Evolutionary conservation across 2,888 invertebrate species (phyloP).

Genomic region (Acheta domesticus): DNA sequence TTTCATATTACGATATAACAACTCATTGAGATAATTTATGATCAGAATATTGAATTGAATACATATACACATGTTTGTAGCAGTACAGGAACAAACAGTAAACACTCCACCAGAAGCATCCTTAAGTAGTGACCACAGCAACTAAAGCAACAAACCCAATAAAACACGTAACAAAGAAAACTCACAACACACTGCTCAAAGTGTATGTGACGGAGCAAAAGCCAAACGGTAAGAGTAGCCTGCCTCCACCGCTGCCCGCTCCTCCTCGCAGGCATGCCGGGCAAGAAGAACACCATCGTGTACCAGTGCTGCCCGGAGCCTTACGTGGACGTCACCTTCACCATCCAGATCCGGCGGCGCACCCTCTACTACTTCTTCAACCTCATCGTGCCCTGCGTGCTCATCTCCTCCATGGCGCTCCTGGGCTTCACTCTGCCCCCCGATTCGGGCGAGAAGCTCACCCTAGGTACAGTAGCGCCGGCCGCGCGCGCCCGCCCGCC

Average conservation of each 20-base stretch:
- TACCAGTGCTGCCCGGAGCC: constrained; percentile 94
- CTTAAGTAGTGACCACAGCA: too few species aligned
- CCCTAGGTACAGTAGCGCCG: constrained; percentile 67
- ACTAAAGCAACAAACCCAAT: too few species aligned
- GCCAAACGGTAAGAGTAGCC: too few species aligned
- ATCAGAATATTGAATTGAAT: too few species aligned
- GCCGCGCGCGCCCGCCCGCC: background rate
- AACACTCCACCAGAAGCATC: too few species aligned
- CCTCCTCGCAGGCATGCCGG: constrained; percentile 73
- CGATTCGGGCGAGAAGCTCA: constrained; percentile 94
- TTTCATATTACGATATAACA: too few species aligned
- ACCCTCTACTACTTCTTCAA: constrained; percentile 99
- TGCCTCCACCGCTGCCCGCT: background rate
- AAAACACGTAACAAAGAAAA: too few species aligned
- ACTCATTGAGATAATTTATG: too few species aligned
- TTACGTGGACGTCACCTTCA: constrained; percentile 94
- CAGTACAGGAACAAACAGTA: too few species aligned
- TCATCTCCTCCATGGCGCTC: constrained; percentile 97
- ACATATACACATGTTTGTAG: too few species aligned
- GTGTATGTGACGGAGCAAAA: too few species aligned
- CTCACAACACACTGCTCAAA: too few species aligned
- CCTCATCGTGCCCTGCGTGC: constrained; percentile 97
- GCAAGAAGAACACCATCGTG: constrained; percentile 82
- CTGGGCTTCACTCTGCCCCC: constrained; percentile 97
- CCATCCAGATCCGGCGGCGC: constrained; percentile 91